Evolutionary conservation across 2,113 vertebrate genomes (phyloP), one percentile per base, ranked within the genome.

Genomic region (Sisor rabdophorus): DNA sequence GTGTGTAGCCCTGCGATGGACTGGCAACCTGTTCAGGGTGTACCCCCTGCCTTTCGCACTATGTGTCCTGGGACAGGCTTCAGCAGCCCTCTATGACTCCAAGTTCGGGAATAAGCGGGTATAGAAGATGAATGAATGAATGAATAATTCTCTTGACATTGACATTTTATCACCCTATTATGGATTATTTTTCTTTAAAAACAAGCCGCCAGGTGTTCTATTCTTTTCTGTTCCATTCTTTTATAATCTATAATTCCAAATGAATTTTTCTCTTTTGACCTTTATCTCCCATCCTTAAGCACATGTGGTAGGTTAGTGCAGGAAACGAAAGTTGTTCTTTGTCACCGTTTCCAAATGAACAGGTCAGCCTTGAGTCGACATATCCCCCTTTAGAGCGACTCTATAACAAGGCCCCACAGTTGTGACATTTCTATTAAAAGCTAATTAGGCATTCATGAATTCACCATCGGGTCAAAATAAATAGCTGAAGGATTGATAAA

Each of bases 361-460:
- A 24, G 44, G 65, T 68, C 24, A 19, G 13, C 48, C 15, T 50
- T 13, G 24, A 50, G 44, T 50, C 44, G 26, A 22, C 22, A 8
- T 68, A 68, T n/a, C 15, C 24, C 44, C 48, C 65, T 68, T 19
- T 50, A 22, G 65, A 50, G 65, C 6, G 64, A 28, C 50, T 68
- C 68, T 53, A 55, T 68, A 79, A 67, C 53, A 67, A 69, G 63
- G 60, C 44, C 44, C 56, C 10, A 2, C 22, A 5, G n/a, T 19
- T 44, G 71, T 22, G 28, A 72, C 11, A 26, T 55, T 53, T 73
- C 74, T 71, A 69, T 59, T 63, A 59, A 81, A 79, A 59, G 47
- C 50, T 52, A 26, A 77, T 77, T 84, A 48, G 22, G 75, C 79
- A 82, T 81, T 85, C 74, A 87, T 83, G 76, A 64, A 85, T 79